phyloP scores from a whole-genome alignment of 2,888 invertebrate species.

The Hanleya hanleyi region DNA sequence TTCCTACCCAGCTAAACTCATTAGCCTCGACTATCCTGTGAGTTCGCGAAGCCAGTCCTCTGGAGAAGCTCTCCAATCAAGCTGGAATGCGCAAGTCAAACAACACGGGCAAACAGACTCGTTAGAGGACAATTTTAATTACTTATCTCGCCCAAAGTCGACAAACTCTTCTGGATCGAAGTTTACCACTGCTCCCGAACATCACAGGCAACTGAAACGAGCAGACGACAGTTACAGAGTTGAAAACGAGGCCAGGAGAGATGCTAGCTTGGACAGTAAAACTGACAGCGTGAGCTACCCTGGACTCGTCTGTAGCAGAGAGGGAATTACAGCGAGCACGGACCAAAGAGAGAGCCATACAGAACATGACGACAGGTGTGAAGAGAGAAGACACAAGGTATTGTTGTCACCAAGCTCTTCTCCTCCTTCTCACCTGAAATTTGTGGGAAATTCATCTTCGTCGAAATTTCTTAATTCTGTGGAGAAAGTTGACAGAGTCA shows the following conservation, averaged over 20 bases:
- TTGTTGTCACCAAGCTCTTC: not conserved
- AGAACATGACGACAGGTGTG: not conserved
- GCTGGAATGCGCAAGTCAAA: slow-evolving; percentile 1
- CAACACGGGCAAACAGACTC: slow-evolving; percentile 1
- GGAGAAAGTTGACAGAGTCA: not conserved
- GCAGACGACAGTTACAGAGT: not conserved
- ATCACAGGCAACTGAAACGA: not conserved
- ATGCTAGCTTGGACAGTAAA: not conserved
- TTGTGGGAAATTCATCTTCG: not conserved
- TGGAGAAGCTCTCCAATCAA: not conserved
- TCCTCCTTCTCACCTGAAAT: not conserved
- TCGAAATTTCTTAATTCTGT: not conserved
- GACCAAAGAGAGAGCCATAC: not conserved
- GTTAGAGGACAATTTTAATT: slow-evolving; percentile 8
- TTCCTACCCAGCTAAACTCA: not conserved
- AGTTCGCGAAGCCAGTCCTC: not conserved
- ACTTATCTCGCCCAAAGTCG: slow-evolving; percentile 12
- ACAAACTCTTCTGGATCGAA: not conserved
- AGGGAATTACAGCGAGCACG: not conserved
- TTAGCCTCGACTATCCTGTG: not conserved
- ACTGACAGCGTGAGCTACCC: not conserved
- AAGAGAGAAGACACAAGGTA: not conserved
- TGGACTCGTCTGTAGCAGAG: not conserved
- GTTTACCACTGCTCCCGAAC: not conserved
- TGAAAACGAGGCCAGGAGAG: not conserved